A percentile compares a stretch with the other conserved stretches of the same genome.
Evolutionary conservation across 2,113 vertebrate species (phyloP).

Genomic region (Ochotona curzoniae): DNA sequence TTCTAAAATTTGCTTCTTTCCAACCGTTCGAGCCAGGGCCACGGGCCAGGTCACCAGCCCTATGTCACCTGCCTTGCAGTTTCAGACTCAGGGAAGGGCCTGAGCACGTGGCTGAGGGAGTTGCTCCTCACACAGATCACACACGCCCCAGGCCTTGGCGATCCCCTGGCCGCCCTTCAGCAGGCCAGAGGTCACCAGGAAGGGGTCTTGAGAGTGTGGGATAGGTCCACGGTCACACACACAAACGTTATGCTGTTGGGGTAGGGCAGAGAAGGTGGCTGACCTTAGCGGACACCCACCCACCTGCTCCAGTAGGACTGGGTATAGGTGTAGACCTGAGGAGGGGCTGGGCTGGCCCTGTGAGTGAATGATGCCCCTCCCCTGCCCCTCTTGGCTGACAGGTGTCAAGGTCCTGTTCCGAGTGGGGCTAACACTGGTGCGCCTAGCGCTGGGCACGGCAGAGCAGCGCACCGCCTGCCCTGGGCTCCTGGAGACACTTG

Average conservation of each 20-base stretch:
- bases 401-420: slow-evolving; percentile 92
- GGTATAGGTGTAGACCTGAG: neutral
- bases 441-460: slow-evolving; percentile 88
- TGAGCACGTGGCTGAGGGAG: neutral
- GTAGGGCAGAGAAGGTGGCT: neutral
- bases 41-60: neutral
- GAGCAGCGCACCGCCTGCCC: slow-evolving; percentile 89
- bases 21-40: neutral
- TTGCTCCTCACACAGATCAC: too few relatives aligned
- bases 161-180: neutral
- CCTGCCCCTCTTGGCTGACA: slow-evolving; percentile 52
- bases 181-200: neutral
- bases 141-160: neutral
- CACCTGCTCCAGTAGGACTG: neutral
- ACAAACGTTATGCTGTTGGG: neutral
- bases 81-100: neutral
- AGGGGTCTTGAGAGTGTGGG: neutral
- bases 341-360: neutral
- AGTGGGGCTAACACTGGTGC: slow-evolving; percentile 90
- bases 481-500: slow-evolving; percentile 93
- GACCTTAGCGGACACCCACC: neutral
- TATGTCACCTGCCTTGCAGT: neutral
- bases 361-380: neutral
- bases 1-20: too few relatives aligned
- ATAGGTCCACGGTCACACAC: neutral